phyloP scores from a whole-genome alignment of 1,140 invertebrate genomes.

The Cydia pomonella region DNA sequence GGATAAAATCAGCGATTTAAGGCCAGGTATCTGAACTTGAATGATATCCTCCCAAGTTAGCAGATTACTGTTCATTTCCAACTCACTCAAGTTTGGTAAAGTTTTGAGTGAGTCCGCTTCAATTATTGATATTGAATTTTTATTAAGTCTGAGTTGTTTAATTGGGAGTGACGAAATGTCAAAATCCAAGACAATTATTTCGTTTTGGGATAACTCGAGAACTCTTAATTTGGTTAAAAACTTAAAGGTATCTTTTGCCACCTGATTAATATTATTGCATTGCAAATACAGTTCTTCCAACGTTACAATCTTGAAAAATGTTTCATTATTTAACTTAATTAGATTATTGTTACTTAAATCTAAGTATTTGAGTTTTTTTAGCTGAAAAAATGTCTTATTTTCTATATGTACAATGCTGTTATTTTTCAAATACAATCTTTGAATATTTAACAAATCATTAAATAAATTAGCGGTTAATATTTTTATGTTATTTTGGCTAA shows the following conservation, averaged over 20 bases:
- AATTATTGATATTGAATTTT: conserved; percentile 82
- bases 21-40: conserved; percentile 68
- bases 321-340: conserved; percentile 83
- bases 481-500: conserved; percentile 90
- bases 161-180: conserved; percentile 84
- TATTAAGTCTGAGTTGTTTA: conserved; percentile 82
- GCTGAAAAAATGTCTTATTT: conserved; percentile 87
- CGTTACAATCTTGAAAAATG: conserved; percentile 83
- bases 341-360: conserved; percentile 90
- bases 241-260: conserved; percentile 84
- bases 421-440: conserved; percentile 90
- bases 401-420: conserved; percentile 91
- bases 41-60: conserved; percentile 76
- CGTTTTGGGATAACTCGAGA: conserved; percentile 86
- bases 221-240: conserved; percentile 83
- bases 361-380: conserved; percentile 88
- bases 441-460: conserved; percentile 86
- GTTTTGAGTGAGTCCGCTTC: conserved; percentile 81
- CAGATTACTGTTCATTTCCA: conserved; percentile 83
- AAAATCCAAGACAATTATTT: conserved; percentile 81
- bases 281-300: conserved; percentile 86
- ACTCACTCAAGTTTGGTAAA: conserved; percentile 82
- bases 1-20: conserved; percentile 85
- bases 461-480: conserved; percentile 87
- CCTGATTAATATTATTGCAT: conserved; percentile 82